These are phyloP conservation scores for Chrysemys picta DNA, from an alignment of 2,113 vertebrate species.

Conservation along the genomic window DNA sequence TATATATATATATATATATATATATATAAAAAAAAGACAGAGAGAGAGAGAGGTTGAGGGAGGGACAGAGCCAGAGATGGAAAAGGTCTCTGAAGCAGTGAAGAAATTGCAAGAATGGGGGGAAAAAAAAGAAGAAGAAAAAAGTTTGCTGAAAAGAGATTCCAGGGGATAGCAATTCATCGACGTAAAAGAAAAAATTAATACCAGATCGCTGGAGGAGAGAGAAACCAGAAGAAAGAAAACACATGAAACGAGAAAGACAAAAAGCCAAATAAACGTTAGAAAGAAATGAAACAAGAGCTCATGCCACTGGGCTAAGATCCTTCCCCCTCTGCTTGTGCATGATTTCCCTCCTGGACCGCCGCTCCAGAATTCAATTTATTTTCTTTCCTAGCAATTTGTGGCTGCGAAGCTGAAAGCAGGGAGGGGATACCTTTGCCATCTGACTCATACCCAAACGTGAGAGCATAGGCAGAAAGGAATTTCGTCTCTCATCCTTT, in stretches of 20 bases:
- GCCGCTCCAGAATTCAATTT: not conserved
- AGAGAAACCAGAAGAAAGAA: not conserved
- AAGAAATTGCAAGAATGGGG: not conserved
- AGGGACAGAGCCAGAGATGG: not conserved
- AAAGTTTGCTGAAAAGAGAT: not conserved
- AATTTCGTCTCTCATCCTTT: slow-evolving; percentile 17
- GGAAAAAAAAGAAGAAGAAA: not conserved
- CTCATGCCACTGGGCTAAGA: not conserved
- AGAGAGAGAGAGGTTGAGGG: not conserved
- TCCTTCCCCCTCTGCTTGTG: not conserved
- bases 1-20: too few relatives aligned
- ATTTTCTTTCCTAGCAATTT: not conserved
- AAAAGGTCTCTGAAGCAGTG: not conserved
- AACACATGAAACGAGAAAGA: not conserved
- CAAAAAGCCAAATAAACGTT: not conserved
- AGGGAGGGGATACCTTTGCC: slow-evolving; percentile 43
- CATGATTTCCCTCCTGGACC: not conserved
- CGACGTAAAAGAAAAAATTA: not conserved
- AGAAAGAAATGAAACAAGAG: rapidly evolving
- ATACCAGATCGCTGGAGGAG: not conserved
- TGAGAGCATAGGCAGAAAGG: not conserved
- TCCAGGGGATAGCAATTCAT: not conserved
- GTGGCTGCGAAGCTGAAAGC: not conserved
- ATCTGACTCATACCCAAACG: slow-evolving; percentile 28
- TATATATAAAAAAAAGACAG: not conserved